These are phyloP conservation scores for Pelmatolapia mariae DNA, from an alignment of 2,113 vertebrate genomes.

Conservation along the genomic window DNA sequence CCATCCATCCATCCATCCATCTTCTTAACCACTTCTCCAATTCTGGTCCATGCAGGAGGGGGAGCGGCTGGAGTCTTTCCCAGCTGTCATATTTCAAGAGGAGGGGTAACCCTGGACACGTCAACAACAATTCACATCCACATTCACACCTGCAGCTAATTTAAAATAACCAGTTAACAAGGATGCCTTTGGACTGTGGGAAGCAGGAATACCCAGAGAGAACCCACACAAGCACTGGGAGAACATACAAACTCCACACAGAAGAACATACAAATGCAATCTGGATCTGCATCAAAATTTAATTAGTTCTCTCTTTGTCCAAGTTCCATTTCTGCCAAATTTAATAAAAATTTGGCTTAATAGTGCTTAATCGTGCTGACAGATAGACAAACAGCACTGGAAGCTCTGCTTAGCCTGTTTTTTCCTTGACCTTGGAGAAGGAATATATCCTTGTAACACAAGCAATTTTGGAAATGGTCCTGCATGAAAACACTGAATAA, in stretches of 20 bases:
- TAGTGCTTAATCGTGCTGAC: background rate
- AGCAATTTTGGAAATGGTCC: background rate
- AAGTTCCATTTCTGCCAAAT: background rate
- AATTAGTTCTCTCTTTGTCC: background rate
- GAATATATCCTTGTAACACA: background rate
- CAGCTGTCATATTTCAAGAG: background rate
- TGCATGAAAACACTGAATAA: background rate
- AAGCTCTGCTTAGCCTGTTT: background rate
- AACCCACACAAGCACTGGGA: background rate
- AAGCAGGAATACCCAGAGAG: background rate
- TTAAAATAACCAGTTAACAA: background rate
- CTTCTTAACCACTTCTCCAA: background rate
- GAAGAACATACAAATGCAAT: background rate
- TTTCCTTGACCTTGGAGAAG: background rate
- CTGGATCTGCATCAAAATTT: background rate
- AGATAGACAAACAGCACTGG: background rate
- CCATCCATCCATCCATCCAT: background rate
- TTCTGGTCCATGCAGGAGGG: background rate
- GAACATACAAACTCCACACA: background rate
- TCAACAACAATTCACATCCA: background rate
- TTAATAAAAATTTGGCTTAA: background rate
- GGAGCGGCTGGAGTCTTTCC: background rate
- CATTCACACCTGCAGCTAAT: background rate
- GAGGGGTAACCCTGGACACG: background rate
- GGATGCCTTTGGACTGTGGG: background rate